Conservation (phyloP, 1,140 invertebrate genomes). For the Eriosoma lanigerum region DNA sequence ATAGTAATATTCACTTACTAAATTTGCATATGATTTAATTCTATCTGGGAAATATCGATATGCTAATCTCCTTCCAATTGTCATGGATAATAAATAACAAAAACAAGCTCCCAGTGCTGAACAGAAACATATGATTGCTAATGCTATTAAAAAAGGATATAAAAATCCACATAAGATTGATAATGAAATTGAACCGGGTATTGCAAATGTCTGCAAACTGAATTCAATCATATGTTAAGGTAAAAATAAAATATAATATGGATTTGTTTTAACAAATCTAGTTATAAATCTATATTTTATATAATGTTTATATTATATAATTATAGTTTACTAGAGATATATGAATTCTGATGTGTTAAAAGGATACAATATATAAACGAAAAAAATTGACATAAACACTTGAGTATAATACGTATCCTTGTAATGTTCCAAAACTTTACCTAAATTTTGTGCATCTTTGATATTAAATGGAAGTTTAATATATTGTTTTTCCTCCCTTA, state of each 20-base stretch:
- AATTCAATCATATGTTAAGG: slow-evolving; percentile 57
- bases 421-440: slow-evolving; percentile 85
- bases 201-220: slow-evolving; percentile 98
- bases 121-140: slow-evolving; percentile 91
- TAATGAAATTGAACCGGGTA: slow-evolving; percentile 97
- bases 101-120: slow-evolving; percentile 93
- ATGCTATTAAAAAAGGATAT: slow-evolving; percentile 88
- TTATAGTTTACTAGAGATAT: no score
- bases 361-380: slow-evolving; percentile 99
- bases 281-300: no score
- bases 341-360: slow-evolving; percentile 59
- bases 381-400: slow-evolving; percentile 85
- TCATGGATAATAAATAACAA: slow-evolving; percentile 90
- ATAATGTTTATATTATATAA: no score
- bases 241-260: slow-evolving; percentile 53
- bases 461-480: slow-evolving; percentile 91
- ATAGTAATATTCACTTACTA: slow-evolving; percentile 63
- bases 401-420: slow-evolving; percentile 92
- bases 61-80: slow-evolving; percentile 83
- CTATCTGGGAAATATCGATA: slow-evolving; percentile 86
- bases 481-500: slow-evolving; percentile 82
- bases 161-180: slow-evolving; percentile 97
- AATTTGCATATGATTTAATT: slow-evolving; percentile 80
- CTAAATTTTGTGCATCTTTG: slow-evolving; percentile 94
- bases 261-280: no score